phyloP scores from a whole-genome alignment of 2,888 invertebrate species.

The Erpobdella octoculata region DNA sequence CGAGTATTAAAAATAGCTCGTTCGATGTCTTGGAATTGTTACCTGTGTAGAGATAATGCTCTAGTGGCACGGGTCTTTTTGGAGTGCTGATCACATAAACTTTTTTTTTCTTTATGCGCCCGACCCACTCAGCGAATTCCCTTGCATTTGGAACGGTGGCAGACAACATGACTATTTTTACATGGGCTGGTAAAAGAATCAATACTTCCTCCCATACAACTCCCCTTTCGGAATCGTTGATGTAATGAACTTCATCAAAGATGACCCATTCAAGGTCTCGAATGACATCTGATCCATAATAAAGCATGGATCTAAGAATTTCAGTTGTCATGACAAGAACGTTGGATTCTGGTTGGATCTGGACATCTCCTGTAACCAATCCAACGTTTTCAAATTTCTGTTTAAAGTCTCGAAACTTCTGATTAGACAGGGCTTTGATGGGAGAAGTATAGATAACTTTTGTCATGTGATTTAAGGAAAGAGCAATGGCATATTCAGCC shows the following conservation, averaged over 20 bases:
- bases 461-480: slow-evolving; percentile 83
- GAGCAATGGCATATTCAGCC: slow-evolving; percentile 95
- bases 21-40: slow-evolving; percentile 52
- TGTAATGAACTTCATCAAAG: slow-evolving; percentile 98
- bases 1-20: slow-evolving; percentile 65
- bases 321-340: slow-evolving; percentile 99
- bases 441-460: slow-evolving; percentile 82
- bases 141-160: slow-evolving; percentile 95
- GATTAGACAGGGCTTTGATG: slow-evolving; percentile 96
- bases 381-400: slow-evolving; percentile 62
- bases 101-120: slow-evolving; percentile 64
- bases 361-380: slow-evolving; percentile 64
- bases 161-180: slow-evolving; percentile 89
- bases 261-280: slow-evolving; percentile 95
- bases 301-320: slow-evolving; percentile 84
- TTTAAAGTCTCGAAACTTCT: slow-evolving; percentile 95
- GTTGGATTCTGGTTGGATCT: slow-evolving; percentile 82
- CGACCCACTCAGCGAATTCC: slow-evolving; percentile 73
- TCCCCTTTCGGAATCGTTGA: slow-evolving; percentile 89
- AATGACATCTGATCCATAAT: slow-evolving; percentile 85
- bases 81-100: slow-evolving; percentile 83
- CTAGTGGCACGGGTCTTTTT: slow-evolving; percentile 86
- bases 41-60: slow-evolving; percentile 80
- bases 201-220: slow-evolving; percentile 99
- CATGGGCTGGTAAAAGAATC: slow-evolving; percentile 85